These are phyloP conservation scores for Calameuta filiformis DNA, from an alignment of 2,888 invertebrate species.

Conservation along the genomic window DNA sequence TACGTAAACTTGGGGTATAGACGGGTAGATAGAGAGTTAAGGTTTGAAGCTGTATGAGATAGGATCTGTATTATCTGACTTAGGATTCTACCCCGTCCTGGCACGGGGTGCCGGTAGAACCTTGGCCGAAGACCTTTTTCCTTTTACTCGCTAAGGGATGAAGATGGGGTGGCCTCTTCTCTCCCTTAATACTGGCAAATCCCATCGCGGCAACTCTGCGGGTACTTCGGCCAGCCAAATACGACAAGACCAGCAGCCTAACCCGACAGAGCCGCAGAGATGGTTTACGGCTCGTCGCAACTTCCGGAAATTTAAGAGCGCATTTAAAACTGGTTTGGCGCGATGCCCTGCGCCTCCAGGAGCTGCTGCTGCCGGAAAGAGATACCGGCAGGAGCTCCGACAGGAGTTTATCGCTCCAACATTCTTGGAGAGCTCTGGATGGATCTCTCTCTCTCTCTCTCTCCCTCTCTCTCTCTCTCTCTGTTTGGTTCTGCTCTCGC, in stretches of 20 bases:
- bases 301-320: conserved; percentile 64
- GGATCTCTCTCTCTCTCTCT: conserved; percentile 44
- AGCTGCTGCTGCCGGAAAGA: conserved; percentile 55
- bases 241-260: conserved; percentile 56
- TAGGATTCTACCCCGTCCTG: too few relatives aligned
- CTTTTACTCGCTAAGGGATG: too few relatives aligned
- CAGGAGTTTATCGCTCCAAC: conserved; percentile 64
- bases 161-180: too few relatives aligned
- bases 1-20: too few relatives aligned
- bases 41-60: too few relatives aligned
- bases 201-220: conserved; percentile 52
- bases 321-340: conserved; percentile 67
- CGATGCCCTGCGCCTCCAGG: conserved; percentile 61
- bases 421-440: conserved; percentile 63
- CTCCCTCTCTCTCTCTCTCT: conserved; percentile 45
- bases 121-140: too few relatives aligned
- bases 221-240: conserved; percentile 52
- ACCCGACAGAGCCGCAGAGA: conserved; percentile 57
- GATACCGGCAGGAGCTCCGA: conserved; percentile 57
- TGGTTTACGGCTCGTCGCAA: conserved; percentile 64
- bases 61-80: too few relatives aligned
- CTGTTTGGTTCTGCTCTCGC: too few relatives aligned
- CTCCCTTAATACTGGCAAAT: conserved; percentile 29
- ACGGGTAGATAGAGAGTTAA: too few relatives aligned
- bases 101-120: too few relatives aligned